Conservation (phyloP, 2,113 vertebrate species). For the Thunnus thynnus region DNA sequence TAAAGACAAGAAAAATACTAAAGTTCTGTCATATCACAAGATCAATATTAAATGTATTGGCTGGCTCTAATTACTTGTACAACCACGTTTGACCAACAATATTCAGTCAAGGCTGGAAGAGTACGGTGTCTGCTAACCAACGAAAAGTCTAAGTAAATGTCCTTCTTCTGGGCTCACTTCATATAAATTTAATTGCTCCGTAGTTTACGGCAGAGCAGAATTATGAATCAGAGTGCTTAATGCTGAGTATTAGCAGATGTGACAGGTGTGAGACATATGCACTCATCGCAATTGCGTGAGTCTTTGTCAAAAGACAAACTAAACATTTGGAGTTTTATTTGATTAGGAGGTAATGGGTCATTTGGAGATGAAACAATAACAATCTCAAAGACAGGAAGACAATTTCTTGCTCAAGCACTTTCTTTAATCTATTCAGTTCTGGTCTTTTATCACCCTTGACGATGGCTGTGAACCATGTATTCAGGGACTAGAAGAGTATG, state of each 20-base stretch:
- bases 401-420: slow-evolving; percentile 75
- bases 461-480: slow-evolving; percentile 65
- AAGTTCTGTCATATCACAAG: neutral
- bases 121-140: no score
- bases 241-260: neutral
- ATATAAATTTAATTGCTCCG: neutral
- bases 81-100: neutral
- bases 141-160: neutral
- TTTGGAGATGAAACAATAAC: slow-evolving; percentile 72
- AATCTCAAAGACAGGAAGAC: slow-evolving; percentile 60
- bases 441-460: slow-evolving; percentile 76
- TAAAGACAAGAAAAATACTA: neutral
- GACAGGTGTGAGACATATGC: slow-evolving; percentile 27
- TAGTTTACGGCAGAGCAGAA: slow-evolving; percentile 41
- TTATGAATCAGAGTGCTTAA: neutral
- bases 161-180: neutral
- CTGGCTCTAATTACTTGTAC: neutral
- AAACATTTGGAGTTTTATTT: slow-evolving; percentile 52
- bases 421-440: slow-evolving; percentile 73
- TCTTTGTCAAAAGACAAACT: slow-evolving; percentile 27
- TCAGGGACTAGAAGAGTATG: slow-evolving; percentile 53
- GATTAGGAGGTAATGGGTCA: slow-evolving; percentile 70
- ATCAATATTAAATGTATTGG: neutral
- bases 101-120: no score
- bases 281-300: neutral